These are phyloP conservation scores for Gymnoscopelus microlampas DNA, from an alignment of 2,797 vertebrate species.

Conservation along the genomic window DNA sequence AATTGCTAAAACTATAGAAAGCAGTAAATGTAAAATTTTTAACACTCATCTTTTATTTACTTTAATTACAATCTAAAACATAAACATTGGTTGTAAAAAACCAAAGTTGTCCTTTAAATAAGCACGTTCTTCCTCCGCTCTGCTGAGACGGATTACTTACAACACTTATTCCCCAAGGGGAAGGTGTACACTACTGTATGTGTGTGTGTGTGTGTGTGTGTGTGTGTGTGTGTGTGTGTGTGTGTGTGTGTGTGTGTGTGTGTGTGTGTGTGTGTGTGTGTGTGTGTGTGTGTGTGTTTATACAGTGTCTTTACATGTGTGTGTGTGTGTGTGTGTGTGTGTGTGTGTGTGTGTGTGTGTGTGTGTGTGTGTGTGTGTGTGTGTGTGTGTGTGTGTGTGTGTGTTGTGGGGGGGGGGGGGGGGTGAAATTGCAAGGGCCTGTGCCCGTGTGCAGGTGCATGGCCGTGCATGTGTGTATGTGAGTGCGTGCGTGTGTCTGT, in stretches of 20 bases:
- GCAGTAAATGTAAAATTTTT: too few relatives aligned
- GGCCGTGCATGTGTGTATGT: not conserved
- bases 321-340: not conserved
- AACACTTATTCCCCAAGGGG: constrained; percentile 38
- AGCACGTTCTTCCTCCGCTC: constrained; percentile 46
- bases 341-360: constrained; percentile 4
- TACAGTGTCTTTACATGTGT: not conserved
- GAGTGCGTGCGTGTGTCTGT: constrained; percentile 5
- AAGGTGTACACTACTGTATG: not conserved
- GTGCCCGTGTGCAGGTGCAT: not conserved
- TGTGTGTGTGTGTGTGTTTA: not conserved
- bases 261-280: not conserved
- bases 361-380: constrained; percentile 1
- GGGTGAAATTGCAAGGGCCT: not conserved
- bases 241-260: constrained; percentile 15
- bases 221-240: constrained; percentile 3
- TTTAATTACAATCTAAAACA: too few relatives aligned
- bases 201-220: constrained; percentile 4
- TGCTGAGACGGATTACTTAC: constrained; percentile 57
- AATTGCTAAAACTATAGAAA: too few relatives aligned
- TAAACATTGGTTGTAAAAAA: too few relatives aligned
- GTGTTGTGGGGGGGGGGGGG: not conserved
- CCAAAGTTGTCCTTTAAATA: too few relatives aligned
- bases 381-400: constrained; percentile 4
- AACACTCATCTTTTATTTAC: too few relatives aligned